phyloP scores from a whole-genome alignment of 2,113 vertebrate species.

The Peucedramus taeniatus region DNA sequence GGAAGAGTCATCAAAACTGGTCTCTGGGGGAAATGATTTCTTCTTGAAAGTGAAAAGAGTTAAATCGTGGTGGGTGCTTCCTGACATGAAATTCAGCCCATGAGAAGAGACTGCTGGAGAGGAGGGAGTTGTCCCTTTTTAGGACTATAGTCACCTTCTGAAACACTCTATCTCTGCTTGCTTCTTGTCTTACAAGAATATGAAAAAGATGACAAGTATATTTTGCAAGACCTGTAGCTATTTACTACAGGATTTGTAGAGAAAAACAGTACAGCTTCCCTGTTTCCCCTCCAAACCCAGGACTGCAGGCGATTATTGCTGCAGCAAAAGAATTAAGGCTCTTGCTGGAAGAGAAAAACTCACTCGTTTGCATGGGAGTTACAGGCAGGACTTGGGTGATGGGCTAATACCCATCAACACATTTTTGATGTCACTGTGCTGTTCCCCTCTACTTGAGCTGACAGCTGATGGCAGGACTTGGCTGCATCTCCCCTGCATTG shows the following conservation, averaged over 20 bases:
- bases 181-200: neutral
- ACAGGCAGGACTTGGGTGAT: conserved; percentile 41
- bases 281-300: neutral
- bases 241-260: neutral
- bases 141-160: neutral
- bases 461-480: conserved; percentile 51
- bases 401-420: conserved; percentile 23
- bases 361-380: neutral
- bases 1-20: conserved; percentile 18
- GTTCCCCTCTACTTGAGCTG: conserved; percentile 52
- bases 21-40: neutral
- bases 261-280: neutral
- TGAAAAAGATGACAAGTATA: neutral
- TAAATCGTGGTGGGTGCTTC: neutral
- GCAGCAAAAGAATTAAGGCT: neutral
- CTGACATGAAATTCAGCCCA: neutral
- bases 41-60: conserved; percentile 4
- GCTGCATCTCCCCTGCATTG: neutral
- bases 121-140: neutral
- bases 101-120: neutral
- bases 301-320: neutral
- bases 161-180: neutral
- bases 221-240: neutral
- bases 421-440: conserved; percentile 24
- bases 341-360: neutral